phyloP scores from a whole-genome alignment of 2,888 invertebrate species.

The Nymphalis polychloros region DNA sequence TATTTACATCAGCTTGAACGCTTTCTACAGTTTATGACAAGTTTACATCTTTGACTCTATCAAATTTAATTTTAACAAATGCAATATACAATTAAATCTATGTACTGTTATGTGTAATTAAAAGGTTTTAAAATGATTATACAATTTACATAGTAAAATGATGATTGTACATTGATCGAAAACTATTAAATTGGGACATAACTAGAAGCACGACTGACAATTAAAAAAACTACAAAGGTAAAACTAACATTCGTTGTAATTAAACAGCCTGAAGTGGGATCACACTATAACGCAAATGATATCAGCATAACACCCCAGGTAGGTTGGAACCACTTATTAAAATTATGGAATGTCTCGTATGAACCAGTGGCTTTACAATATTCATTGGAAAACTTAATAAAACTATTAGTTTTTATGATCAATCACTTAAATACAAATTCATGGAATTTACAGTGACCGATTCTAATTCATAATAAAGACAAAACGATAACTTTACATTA shows the following conservation, averaged over 20 bases:
- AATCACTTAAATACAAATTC: slow-evolving; percentile 35
- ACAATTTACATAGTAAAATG: slow-evolving; percentile 39
- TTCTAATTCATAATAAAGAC: slow-evolving; percentile 3
- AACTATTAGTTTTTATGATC: slow-evolving; percentile 48
- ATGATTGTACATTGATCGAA: slow-evolving; percentile 45
- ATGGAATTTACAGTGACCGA: slow-evolving; percentile 38
- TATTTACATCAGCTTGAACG: not conserved
- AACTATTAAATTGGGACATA: slow-evolving; percentile 40
- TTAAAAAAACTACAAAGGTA: slow-evolving; percentile 49
- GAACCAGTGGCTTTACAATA: slow-evolving; percentile 59
- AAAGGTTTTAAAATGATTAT: slow-evolving; percentile 29
- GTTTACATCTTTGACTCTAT: not conserved
- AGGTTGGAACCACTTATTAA: slow-evolving; percentile 44
- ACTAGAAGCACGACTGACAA: slow-evolving; percentile 42
- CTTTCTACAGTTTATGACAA: not conserved
- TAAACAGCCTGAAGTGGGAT: slow-evolving; percentile 75
- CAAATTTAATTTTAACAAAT: slow-evolving; percentile 22
- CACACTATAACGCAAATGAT: slow-evolving; percentile 46
- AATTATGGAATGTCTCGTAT: slow-evolving; percentile 38
- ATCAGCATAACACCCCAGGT: slow-evolving; percentile 32
- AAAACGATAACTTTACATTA: slow-evolving; percentile 45
- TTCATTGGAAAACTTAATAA: slow-evolving; percentile 43
- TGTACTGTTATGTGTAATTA: slow-evolving; percentile 19
- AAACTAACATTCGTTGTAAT: slow-evolving; percentile 74
- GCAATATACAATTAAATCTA: slow-evolving; percentile 26